Evolutionary conservation across 30 jellyfish, hydroid and myxozoan species (phyloP).

Genomic region (Chironex yamaguchii): DNA sequence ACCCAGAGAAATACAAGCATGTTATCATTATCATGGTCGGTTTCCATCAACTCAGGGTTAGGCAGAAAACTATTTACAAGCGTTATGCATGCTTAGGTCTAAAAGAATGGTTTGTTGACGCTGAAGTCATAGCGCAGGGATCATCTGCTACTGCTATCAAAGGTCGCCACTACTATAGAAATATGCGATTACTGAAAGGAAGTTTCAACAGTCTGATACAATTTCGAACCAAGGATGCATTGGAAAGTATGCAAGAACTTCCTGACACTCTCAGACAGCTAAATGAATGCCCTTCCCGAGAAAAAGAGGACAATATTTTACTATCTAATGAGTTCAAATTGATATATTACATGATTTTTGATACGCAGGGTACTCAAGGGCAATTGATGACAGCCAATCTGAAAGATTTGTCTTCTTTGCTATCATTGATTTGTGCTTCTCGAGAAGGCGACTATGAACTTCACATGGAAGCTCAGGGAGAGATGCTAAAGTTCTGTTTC

Average conservation of each 20-base stretch:
- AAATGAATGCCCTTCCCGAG: not conserved
- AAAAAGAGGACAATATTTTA: not conserved
- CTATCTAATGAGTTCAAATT: not conserved
- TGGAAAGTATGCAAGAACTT: not conserved
- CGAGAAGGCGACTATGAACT: constrained; percentile 1
- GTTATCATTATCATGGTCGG: not conserved
- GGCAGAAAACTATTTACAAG: too few relatives aligned
- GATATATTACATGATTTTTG: too few relatives aligned
- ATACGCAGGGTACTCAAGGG: too few relatives aligned
- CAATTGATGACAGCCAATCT: too few relatives aligned
- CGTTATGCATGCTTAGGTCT: not conserved
- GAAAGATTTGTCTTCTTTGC: not conserved
- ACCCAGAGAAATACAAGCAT: not conserved
- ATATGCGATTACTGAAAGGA: not conserved
- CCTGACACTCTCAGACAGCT: not conserved
- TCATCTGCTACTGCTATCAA: too few relatives aligned
- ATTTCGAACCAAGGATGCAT: not conserved
- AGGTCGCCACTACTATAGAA: not conserved
- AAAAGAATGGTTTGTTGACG: not conserved
- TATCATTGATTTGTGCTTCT: not conserved
- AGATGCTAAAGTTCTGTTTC: not conserved
- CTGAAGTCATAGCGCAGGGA: too few relatives aligned
- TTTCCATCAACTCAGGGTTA: too few relatives aligned
- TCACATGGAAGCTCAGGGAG: constrained; percentile 9
- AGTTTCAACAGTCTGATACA: not conserved